Evolutionary conservation across 2,797 vertebrate genomes (phyloP).

Genomic region (Argya squamiceps): DNA sequence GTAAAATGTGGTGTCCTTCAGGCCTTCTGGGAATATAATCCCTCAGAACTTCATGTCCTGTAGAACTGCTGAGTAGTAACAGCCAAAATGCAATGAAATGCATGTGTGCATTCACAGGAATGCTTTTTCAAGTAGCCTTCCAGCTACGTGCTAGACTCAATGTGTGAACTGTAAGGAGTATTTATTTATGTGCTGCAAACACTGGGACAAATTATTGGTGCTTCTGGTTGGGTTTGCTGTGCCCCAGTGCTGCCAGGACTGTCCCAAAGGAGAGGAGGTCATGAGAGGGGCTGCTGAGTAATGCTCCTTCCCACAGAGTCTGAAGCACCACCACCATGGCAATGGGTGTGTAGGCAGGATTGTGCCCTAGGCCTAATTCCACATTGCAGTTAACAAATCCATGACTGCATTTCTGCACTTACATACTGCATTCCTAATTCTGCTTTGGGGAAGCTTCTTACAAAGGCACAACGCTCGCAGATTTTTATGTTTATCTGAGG

Average conservation of each 20-base stretch:
- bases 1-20: not conserved
- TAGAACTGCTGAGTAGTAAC: not conserved
- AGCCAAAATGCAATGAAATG: not conserved
- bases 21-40: not conserved
- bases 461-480: not conserved
- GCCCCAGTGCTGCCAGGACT: not conserved
- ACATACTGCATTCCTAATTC: not conserved
- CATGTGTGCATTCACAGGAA: not conserved
- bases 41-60: not conserved
- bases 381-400: not conserved
- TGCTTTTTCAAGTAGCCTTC: not conserved
- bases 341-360: not conserved
- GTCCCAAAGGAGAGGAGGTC: not conserved
- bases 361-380: not conserved
- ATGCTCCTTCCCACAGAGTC: not conserved
- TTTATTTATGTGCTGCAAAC: not conserved
- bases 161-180: not conserved
- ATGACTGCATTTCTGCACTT: not conserved
- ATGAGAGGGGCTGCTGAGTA: not conserved
- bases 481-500: not conserved
- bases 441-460: not conserved
- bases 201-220: not conserved
- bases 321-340: not conserved
- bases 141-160: not conserved
- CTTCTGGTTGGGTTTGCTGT: conserved; percentile 2